Conservation (phyloP, 2,888 invertebrate genomes). For the Brachyopa scutellaris region DNA sequence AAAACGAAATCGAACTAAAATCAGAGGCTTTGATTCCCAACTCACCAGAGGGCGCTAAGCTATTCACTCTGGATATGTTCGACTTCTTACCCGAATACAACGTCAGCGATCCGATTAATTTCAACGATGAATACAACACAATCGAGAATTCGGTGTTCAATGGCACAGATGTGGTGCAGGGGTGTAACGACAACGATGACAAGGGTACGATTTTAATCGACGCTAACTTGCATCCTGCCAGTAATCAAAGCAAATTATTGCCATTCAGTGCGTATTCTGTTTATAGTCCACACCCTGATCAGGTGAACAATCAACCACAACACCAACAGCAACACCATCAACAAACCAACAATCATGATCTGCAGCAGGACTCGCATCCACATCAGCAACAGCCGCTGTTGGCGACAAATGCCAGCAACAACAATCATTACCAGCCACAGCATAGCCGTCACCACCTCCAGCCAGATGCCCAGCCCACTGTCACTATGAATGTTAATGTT, state of each 20-base stretch:
- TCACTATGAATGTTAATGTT: constrained; percentile 80
- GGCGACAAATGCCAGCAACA: constrained; percentile 57
- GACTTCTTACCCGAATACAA: constrained; percentile 7
- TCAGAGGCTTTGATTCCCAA: constrained; percentile 84
- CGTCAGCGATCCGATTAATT: constrained; percentile 19
- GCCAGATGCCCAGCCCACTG: constrained; percentile 73
- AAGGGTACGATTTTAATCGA: constrained; percentile 80
- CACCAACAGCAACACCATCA: constrained; percentile 31
- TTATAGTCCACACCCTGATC: constrained; percentile 45
- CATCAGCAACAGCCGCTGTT: constrained; percentile 17
- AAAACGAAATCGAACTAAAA: constrained; percentile 54
- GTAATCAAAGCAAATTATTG: constrained; percentile 75
- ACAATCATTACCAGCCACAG: constrained; percentile 68
- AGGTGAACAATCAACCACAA: constrained; percentile 70
- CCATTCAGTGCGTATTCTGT: constrained; percentile 47
- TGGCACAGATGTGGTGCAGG: constrained; percentile 24
- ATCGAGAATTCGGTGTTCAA: constrained; percentile 26
- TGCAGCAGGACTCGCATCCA: constrained; percentile 50
- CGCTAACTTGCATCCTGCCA: constrained; percentile 80
- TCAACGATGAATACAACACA: constrained; percentile 7
- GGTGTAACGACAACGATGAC: constrained; percentile 72
- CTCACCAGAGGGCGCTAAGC: constrained; percentile 90
- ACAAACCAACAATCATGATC: constrained; percentile 48
- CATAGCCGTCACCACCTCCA: constrained; percentile 4
- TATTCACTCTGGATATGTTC: constrained; percentile 16